phyloP scores from a whole-genome alignment of 2,797 vertebrate genomes.

The Falco peregrinus region DNA sequence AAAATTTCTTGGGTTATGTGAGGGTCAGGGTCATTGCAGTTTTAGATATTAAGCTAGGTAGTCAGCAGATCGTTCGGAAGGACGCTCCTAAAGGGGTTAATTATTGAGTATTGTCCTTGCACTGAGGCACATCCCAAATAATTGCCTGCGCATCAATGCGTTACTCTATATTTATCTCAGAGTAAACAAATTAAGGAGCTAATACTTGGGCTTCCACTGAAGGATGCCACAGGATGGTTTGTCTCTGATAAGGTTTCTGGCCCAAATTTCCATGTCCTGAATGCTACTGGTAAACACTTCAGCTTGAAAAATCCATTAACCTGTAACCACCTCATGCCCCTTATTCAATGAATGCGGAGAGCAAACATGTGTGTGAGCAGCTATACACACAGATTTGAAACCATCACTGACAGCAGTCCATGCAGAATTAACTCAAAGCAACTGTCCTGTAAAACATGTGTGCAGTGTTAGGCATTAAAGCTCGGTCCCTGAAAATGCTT shows the following conservation, averaged over 20 bases:
- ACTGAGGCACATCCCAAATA: neutral
- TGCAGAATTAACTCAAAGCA: slow-evolving; percentile 50
- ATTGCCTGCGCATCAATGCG: neutral
- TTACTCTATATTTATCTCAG: slow-evolving; percentile 22
- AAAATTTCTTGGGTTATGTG: neutral
- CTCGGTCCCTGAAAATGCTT: neutral
- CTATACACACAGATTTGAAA: slow-evolving; percentile 30
- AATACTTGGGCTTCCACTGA: neutral
- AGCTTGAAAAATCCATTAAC: slow-evolving; percentile 65
- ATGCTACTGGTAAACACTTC: slow-evolving; percentile 22
- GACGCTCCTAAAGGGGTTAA: neutral
- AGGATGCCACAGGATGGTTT: neutral
- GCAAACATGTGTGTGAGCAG: slow-evolving; percentile 42
- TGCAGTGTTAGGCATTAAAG: neutral
- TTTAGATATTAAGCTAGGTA: neutral
- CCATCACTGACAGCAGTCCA: slow-evolving; percentile 9
- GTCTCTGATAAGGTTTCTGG: slow-evolving; percentile 33
- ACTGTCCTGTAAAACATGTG: slow-evolving; percentile 24
- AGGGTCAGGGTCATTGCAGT: neutral
- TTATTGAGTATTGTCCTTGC: slow-evolving; percentile 32
- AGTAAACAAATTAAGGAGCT: slow-evolving; percentile 51
- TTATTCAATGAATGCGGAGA: neutral
- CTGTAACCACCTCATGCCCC: neutral
- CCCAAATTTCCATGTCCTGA: slow-evolving; percentile 17
- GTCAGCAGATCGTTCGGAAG: neutral